Conservation (phyloP, 2,797 vertebrate genomes). For the Gymnocypris eckloni region DNA sequence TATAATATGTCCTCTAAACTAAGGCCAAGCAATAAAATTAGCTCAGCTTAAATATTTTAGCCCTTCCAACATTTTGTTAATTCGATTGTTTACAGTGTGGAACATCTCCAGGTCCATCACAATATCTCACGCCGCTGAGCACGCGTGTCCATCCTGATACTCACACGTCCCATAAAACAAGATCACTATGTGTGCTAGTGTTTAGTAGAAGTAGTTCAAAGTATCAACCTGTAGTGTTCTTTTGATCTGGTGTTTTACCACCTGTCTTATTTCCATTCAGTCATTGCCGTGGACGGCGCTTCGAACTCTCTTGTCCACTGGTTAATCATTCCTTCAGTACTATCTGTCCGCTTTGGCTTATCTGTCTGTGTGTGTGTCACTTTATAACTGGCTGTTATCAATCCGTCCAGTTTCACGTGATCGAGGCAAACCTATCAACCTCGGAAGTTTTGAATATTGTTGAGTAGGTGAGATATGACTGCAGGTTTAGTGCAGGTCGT, state of each 20-base stretch:
- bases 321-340: slow-evolving; percentile 95
- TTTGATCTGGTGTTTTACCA: slow-evolving; percentile 81
- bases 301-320: slow-evolving; percentile 58
- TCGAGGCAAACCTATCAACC: slow-evolving; percentile 78
- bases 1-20: too few species aligned
- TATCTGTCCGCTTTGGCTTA: slow-evolving; percentile 92
- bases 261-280: slow-evolving; percentile 71
- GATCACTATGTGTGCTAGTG: slow-evolving; percentile 16
- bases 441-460: slow-evolving; percentile 68
- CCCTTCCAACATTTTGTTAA: too few species aligned
- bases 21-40: too few species aligned
- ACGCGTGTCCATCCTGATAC: slow-evolving; percentile 12
- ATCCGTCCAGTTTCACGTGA: slow-evolving; percentile 75
- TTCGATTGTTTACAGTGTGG: too few species aligned
- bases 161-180: slow-evolving; percentile 12
- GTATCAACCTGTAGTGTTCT: slow-evolving; percentile 73
- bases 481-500: slow-evolving; percentile 82
- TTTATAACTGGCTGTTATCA: slow-evolving; percentile 95
- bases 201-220: slow-evolving; percentile 66
- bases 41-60: too few species aligned
- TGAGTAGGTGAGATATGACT: slow-evolving; percentile 83
- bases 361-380: slow-evolving; percentile 92
- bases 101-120: slow-evolving; percentile 16
- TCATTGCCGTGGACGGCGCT: slow-evolving; percentile 66
- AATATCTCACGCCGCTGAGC: not conserved